Conservation (phyloP, 2,797 vertebrate genomes). For the Rhodeus uyekii region DNA sequence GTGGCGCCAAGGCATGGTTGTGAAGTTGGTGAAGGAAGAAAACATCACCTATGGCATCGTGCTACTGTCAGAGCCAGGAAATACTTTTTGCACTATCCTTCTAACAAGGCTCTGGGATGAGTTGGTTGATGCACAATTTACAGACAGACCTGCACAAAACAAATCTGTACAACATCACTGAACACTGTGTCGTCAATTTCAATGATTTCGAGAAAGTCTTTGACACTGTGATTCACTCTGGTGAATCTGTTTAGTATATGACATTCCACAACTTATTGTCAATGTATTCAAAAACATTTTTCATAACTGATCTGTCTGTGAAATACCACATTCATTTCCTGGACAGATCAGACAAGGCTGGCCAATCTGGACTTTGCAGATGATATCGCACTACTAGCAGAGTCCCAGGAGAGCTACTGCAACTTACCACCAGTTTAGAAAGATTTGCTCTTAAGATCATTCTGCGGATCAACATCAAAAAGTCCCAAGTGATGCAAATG, state of each 20-base stretch:
- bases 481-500: not conserved
- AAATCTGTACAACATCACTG: too few species aligned
- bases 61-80: conserved; percentile 17
- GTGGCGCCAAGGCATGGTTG: not conserved
- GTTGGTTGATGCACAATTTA: too few species aligned
- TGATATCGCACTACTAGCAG: not conserved
- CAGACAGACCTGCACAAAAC: too few species aligned
- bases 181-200: too few species aligned
- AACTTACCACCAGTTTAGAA: not conserved
- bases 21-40: not conserved
- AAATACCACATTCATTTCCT: too few species aligned
- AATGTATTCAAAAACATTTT: too few species aligned
- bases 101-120: too few species aligned
- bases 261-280: too few species aligned
- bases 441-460: not conserved
- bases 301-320: too few species aligned
- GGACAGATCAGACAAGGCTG: not conserved
- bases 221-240: too few species aligned
- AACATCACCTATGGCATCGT: not conserved
- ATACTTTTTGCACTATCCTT: not conserved
- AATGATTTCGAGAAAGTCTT: too few species aligned
- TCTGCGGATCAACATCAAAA: not conserved
- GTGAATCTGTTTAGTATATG: too few species aligned
- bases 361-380: not conserved
- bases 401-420: not conserved